phyloP scores from a whole-genome alignment of 2,797 vertebrate species.

The Gambusia yucatana region DNA sequence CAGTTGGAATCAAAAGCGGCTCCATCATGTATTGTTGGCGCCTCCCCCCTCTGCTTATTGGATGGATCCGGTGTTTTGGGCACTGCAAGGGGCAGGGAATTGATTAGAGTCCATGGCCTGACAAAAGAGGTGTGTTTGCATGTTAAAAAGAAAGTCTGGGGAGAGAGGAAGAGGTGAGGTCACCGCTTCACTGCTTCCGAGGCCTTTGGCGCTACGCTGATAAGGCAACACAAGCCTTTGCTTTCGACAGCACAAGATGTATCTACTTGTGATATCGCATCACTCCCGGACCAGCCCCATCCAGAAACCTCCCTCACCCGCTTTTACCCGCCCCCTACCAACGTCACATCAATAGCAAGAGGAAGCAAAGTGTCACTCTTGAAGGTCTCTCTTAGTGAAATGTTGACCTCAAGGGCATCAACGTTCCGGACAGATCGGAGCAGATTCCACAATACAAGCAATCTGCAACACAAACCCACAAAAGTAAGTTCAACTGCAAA shows the following conservation, averaged over 20 bases:
- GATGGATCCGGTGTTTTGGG: slow-evolving; percentile 38
- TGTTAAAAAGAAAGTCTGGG: slow-evolving; percentile 59
- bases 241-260: slow-evolving; percentile 79
- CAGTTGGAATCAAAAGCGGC: slow-evolving; percentile 67
- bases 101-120: slow-evolving; percentile 55
- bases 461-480: slow-evolving; percentile 11
- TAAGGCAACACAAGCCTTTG: slow-evolving; percentile 67
- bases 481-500: slow-evolving; percentile 25
- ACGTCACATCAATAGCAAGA: slow-evolving; percentile 45
- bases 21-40: slow-evolving; percentile 71
- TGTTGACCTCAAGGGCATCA: slow-evolving; percentile 70
- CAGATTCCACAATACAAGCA: slow-evolving; percentile 25
- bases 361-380: slow-evolving; percentile 61
- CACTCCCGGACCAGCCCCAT: slow-evolving; percentile 43
- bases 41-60: slow-evolving; percentile 39
- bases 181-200: slow-evolving; percentile 49
- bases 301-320: slow-evolving; percentile 30
- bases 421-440: slow-evolving; percentile 51
- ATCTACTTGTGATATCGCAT: slow-evolving; percentile 80
- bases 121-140: slow-evolving; percentile 77
- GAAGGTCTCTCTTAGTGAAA: slow-evolving; percentile 67
- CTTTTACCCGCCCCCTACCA: slow-evolving; percentile 15
- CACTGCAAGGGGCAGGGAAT: slow-evolving; percentile 37
- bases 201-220: slow-evolving; percentile 63
- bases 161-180: slow-evolving; percentile 42